Evolutionary conservation across 2,888 invertebrate species (phyloP).

Genomic region (Drosophila siamana): DNA sequence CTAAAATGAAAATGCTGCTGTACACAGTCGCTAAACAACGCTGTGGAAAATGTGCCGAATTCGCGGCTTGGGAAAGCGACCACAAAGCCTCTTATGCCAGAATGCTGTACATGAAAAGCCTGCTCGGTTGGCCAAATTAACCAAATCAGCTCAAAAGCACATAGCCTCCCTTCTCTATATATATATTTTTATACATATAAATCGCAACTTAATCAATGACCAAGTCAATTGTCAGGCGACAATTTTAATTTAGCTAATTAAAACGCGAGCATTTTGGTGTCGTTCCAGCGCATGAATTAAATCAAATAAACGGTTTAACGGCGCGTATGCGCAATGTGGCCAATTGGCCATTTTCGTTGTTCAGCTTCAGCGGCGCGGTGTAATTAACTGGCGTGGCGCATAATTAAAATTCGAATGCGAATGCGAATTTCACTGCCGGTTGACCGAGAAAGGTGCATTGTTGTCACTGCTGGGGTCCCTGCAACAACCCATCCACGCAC

Average conservation of each 20-base stretch:
- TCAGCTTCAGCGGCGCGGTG: slow-evolving; percentile 21
- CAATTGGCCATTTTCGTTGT: slow-evolving; percentile 5
- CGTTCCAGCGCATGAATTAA: slow-evolving; percentile 14
- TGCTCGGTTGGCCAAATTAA: slow-evolving; percentile 44
- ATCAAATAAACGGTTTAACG: slow-evolving; percentile 51
- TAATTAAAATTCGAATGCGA: slow-evolving; percentile 54
- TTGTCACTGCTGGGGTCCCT: too few relatives aligned
- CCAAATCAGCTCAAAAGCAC: slow-evolving; percentile 59
- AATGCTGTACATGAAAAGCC: slow-evolving; percentile 10
- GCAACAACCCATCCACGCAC: too few relatives aligned
- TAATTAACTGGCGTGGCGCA: slow-evolving; percentile 58
- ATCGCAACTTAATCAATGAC: slow-evolving; percentile 37
- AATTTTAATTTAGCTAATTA: slow-evolving; percentile 53
- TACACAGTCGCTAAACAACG: background rate
- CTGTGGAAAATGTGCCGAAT: slow-evolving; percentile 14
- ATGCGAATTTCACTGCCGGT: slow-evolving; percentile 19
- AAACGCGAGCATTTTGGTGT: slow-evolving; percentile 12
- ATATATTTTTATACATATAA: background rate
- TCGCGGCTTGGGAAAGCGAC: slow-evolving; percentile 28
- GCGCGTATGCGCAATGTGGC: slow-evolving; percentile 68
- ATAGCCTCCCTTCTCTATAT: background rate
- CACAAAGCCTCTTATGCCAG: slow-evolving; percentile 53
- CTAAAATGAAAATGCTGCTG: background rate
- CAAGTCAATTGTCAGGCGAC: slow-evolving; percentile 35
- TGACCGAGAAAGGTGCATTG: slow-evolving; percentile 43